Evolutionary conservation across 2,797 vertebrate species (phyloP).

Genomic region (Sebastes flavidus): DNA sequence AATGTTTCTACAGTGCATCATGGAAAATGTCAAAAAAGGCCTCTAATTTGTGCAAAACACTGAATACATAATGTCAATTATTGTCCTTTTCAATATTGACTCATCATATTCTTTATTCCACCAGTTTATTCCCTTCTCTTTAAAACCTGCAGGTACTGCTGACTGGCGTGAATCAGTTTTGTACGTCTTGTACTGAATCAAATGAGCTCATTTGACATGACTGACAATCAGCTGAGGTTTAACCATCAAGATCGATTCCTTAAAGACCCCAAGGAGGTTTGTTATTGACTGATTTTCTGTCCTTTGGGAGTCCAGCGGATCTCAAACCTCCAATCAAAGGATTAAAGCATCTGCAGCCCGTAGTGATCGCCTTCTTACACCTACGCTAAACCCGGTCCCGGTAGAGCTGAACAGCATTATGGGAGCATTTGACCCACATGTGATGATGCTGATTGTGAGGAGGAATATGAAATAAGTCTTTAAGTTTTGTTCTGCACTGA

Average conservation of each 20-base stretch:
- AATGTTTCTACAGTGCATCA: no score
- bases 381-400: not conserved
- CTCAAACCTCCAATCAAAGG: constrained; percentile 2
- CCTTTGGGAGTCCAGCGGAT: not conserved
- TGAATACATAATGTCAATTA: no score
- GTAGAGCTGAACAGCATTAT: not conserved
- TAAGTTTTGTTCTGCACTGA: not conserved
- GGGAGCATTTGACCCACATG: constrained; percentile 8
- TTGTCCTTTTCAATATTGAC: not conserved
- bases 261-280: not conserved
- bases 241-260: not conserved
- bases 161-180: not conserved
- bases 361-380: not conserved
- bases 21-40: no score
- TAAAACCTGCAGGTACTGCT: not conserved
- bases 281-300: not conserved
- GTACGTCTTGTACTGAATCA: no score
- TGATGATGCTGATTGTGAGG: no score
- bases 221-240: not conserved
- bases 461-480: not conserved
- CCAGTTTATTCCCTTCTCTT: not conserved
- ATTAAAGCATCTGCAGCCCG: not conserved
- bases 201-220: not conserved
- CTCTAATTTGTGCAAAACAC: no score
- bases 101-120: not conserved